Evolutionary conservation across 2,888 invertebrate genomes (phyloP).

Genomic region (Cephus pygmeus): DNA sequence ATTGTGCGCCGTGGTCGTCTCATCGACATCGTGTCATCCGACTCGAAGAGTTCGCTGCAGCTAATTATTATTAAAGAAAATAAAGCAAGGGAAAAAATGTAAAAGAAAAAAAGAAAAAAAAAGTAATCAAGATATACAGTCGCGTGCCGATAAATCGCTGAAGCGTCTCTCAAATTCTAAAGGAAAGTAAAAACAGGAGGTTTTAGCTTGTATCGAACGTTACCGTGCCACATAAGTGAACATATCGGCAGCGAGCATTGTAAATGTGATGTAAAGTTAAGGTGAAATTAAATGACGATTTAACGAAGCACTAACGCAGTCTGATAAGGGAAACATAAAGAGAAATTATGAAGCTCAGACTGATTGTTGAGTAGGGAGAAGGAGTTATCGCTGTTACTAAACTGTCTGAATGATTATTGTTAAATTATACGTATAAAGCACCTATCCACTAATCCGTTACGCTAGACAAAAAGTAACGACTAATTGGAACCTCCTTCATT

Average conservation of each 20-base stretch:
- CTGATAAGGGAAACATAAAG: constrained; percentile 18
- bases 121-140: neutral
- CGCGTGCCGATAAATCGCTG: neutral
- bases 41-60: neutral
- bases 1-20: neutral
- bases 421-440: constrained; percentile 6
- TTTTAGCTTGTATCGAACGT: constrained; percentile 33
- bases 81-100: constrained; percentile 14
- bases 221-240: constrained; percentile 40
- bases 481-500: neutral
- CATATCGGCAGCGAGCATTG: constrained; percentile 44
- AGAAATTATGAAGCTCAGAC: constrained; percentile 20
- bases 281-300: constrained; percentile 39
- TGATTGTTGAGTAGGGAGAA: constrained; percentile 25
- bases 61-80: neutral
- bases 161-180: neutral
- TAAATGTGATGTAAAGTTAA: constrained; percentile 47
- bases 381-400: constrained; percentile 24
- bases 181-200: neutral
- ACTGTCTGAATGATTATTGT: neutral
- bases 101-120: constrained; percentile 22
- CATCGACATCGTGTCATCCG: constrained; percentile 4
- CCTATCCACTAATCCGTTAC: neutral
- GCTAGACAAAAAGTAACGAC: neutral
- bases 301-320: constrained; percentile 30